Evolutionary conservation across 2,113 vertebrate species (phyloP).

Genomic region (Hemibagrus wyckioides): DNA sequence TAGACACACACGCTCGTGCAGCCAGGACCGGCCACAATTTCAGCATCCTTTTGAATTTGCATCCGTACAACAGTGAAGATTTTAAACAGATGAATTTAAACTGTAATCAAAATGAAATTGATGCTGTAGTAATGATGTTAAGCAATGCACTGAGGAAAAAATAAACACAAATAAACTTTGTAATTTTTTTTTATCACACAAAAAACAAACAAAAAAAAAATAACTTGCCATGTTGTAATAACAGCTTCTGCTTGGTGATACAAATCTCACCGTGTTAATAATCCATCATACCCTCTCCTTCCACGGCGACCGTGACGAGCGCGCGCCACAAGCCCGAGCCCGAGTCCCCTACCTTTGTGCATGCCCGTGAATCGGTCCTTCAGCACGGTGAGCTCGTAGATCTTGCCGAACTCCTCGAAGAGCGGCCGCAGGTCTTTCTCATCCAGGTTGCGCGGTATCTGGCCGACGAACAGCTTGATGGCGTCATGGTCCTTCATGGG

Average conservation of each 20-base stretch:
- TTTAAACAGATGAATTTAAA: neutral
- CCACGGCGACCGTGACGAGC: neutral
- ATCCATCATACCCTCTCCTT: constrained; percentile 1
- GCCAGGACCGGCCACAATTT: neutral
- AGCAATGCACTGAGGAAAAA: neutral
- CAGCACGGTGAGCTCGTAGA: constrained; percentile 99
- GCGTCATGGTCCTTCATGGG: constrained; percentile 99
- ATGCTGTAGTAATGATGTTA: neutral
- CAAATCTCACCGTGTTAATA: neutral
- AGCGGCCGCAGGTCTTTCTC: constrained; percentile 99
- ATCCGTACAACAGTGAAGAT: neutral
- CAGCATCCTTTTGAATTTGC: neutral
- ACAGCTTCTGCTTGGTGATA: too few species aligned
- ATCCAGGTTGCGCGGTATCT: constrained; percentile 99
- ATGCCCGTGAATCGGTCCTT: constrained; percentile 99
- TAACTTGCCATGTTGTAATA: neutral
- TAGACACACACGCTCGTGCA: constrained; percentile 9
- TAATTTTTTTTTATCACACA: neutral
- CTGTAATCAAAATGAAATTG: neutral
- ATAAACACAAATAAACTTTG: neutral
- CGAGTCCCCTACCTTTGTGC: constrained; percentile 92
- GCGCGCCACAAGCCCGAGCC: constrained; percentile 15
- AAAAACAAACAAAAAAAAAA: neutral
- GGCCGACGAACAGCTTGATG: constrained; percentile 99
- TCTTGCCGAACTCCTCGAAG: constrained; percentile 99